Conservation (phyloP, 2,797 vertebrate genomes). For the Poeciliopsis presidionis region DNA sequence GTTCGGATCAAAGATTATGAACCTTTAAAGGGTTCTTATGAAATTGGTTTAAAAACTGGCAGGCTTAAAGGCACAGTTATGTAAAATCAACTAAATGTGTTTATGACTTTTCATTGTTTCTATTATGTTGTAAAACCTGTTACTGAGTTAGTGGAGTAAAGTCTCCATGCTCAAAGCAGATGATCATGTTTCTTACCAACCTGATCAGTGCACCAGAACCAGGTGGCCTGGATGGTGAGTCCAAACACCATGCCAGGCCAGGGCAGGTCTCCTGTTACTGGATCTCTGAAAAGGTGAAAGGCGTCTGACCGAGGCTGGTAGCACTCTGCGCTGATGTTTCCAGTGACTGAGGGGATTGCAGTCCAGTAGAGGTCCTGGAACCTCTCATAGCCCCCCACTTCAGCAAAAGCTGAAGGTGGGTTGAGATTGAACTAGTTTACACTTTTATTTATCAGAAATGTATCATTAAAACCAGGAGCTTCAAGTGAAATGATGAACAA, state of each 20-base stretch:
- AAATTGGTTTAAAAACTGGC: conserved; percentile 18
- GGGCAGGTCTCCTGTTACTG: conserved; percentile 86
- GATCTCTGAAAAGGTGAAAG: conserved; percentile 90
- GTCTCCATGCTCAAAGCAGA: background rate
- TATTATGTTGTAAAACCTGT: background rate
- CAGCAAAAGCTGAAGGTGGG: conserved; percentile 63
- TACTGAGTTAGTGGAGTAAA: background rate
- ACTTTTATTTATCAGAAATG: background rate
- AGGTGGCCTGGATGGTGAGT: conserved; percentile 84
- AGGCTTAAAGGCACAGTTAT: conserved; percentile 21
- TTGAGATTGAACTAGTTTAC: background rate
- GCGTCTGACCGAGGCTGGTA: conserved; percentile 86
- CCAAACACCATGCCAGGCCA: conserved; percentile 92
- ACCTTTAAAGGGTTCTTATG: background rate
- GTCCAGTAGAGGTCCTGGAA: conserved; percentile 87
- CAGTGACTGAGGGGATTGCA: conserved; percentile 74
- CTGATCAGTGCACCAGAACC: conserved; percentile 98
- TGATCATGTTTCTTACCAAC: conserved; percentile 65
- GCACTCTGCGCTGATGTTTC: conserved; percentile 68
- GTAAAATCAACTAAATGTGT: conserved; percentile 19
- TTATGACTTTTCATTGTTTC: conserved; percentile 27
- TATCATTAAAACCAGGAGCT: background rate
- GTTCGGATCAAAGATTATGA: background rate
- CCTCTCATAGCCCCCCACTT: conserved; percentile 87
- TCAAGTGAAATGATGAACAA: background rate